phyloP scores from a whole-genome alignment of 2,113 vertebrate species.

The Pao palembangensis region DNA sequence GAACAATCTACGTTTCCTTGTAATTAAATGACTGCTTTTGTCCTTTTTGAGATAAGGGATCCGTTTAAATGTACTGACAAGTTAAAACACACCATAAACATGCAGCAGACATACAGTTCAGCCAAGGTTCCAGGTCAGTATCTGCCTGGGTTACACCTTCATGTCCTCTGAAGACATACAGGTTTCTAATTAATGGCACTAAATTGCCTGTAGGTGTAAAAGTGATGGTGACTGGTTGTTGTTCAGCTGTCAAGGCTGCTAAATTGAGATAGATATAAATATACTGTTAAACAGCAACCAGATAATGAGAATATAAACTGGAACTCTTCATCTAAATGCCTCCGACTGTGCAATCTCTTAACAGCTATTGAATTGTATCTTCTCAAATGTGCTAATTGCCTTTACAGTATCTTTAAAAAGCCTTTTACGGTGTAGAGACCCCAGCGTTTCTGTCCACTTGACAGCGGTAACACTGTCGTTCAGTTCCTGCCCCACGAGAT shows the following conservation, averaged over 20 bases:
- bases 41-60: too few species aligned
- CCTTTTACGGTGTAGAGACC: neutral
- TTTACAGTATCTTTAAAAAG: neutral
- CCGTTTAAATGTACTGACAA: too few species aligned
- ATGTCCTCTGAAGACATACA: neutral
- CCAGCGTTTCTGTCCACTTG: neutral
- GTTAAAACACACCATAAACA: too few species aligned
- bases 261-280: neutral
- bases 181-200: neutral
- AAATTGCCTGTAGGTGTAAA: neutral
- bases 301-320: neutral
- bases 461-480: conserved; percentile 2
- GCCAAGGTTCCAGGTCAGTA: too few species aligned
- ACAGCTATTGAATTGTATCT: neutral
- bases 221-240: neutral
- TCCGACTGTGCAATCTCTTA: neutral
- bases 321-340: conserved; percentile 2
- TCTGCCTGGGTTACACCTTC: too few species aligned
- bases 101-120: too few species aligned
- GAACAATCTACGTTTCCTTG: too few species aligned
- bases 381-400: neutral
- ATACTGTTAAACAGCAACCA: neutral
- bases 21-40: too few species aligned
- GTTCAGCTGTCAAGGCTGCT: neutral
- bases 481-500: conserved; percentile 27